A percentile compares a stretch with the other conserved stretches of the same genome.
These are phyloP conservation scores for Stegostoma tigrinum DNA, from an alignment of 2,113 vertebrate genomes.

Conservation along the genomic window DNA sequence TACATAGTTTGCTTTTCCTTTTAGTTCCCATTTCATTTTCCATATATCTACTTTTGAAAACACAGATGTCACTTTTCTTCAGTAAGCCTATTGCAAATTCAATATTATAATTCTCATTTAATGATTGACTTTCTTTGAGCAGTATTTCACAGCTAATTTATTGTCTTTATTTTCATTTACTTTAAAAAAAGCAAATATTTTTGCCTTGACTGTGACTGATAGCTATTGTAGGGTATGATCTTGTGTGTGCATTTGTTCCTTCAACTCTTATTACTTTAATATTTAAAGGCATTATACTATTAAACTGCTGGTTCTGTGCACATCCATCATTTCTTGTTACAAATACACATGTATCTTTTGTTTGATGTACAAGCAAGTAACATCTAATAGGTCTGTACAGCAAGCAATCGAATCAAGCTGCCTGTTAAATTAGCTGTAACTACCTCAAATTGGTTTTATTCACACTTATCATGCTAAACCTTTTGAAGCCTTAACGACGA, in stretches of 20 bases:
- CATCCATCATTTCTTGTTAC: neutral
- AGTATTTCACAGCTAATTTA: neutral
- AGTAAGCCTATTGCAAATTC: neutral
- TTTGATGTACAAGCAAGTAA: too few species aligned
- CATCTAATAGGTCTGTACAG: neutral
- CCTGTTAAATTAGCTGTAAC: neutral
- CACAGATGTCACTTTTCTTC: neutral
- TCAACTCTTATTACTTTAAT: neutral
- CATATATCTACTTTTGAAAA: neutral
- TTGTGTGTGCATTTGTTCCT: neutral
- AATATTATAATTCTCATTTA: neutral
- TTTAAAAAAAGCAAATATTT: neutral
- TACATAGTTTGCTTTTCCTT: neutral
- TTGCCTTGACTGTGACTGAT: slow-evolving; percentile 10
- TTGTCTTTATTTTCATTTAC: neutral
- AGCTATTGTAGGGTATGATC: neutral
- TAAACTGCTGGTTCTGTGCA: neutral
- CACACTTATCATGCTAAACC: neutral
- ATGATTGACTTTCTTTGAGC: neutral
- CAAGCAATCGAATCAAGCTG: slow-evolving; percentile 10
- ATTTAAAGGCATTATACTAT: neutral
- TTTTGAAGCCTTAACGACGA: neutral
- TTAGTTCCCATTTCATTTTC: neutral
- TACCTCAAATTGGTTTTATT: neutral
- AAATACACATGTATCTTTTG: neutral